Conservation (phyloP, 2,113 vertebrate species). For the Tupaia tana region DNA sequence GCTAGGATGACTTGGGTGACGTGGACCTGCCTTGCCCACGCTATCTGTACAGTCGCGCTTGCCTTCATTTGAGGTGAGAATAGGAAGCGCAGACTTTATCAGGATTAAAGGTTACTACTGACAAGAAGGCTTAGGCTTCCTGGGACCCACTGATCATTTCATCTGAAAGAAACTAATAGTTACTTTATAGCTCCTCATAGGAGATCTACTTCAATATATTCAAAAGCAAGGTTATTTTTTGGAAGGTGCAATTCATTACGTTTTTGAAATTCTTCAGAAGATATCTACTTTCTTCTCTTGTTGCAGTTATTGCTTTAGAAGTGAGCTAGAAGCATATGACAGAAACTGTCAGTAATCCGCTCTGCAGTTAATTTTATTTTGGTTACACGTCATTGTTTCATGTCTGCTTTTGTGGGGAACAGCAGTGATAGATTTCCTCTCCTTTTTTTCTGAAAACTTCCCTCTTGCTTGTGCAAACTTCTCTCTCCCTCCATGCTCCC, state of each 20-base stretch:
- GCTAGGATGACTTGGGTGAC: background rate
- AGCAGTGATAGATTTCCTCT: conserved; percentile 20
- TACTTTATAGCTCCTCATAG: conserved; percentile 12
- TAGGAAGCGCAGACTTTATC: conserved; percentile 31
- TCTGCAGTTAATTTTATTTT: conserved; percentile 70
- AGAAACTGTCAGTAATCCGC: conserved; percentile 52
- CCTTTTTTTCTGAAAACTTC: background rate
- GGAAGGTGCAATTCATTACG: conserved; percentile 24
- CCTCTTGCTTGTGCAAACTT: conserved; percentile 26
- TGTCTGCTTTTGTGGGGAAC: conserved; percentile 48
- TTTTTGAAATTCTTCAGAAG: conserved; percentile 43
- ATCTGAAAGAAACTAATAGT: conserved; percentile 10
- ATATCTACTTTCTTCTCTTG: conserved; percentile 50
- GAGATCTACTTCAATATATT: conserved; percentile 12
- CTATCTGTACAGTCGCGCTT: background rate
- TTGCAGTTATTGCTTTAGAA: conserved; percentile 60
- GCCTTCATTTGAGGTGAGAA: conserved; percentile 3
- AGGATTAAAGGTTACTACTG: background rate
- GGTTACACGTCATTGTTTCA: conserved; percentile 50
- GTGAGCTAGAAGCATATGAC: conserved; percentile 48
- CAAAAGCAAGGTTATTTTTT: background rate
- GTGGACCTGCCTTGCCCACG: background rate
- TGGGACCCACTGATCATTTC: conserved; percentile 47
- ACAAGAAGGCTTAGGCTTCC: conserved; percentile 49
- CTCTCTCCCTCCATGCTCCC: background rate